Conservation (phyloP, 2,113 vertebrate genomes). For the Rallus limicola region DNA sequence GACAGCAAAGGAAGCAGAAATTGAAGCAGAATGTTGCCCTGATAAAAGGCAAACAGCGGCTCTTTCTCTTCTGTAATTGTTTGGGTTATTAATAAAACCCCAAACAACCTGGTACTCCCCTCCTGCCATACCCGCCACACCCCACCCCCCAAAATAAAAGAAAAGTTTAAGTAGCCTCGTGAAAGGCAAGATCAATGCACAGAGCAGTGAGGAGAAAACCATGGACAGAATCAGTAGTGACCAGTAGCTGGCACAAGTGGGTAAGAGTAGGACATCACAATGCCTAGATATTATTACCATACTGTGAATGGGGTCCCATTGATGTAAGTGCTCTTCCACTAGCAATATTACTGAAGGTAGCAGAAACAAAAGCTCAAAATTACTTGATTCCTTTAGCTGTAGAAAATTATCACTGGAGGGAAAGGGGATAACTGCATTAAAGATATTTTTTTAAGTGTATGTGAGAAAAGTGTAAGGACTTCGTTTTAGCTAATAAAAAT, state of each 20-base stretch:
- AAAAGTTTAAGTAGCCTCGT: not conserved
- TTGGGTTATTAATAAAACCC: not conserved
- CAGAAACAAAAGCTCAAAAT: not conserved
- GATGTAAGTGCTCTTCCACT: not conserved
- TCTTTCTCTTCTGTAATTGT: not conserved
- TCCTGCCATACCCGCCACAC: not conserved
- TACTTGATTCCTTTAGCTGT: not conserved
- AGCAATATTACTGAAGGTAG: not conserved
- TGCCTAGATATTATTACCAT: not conserved
- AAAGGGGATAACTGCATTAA: not conserved
- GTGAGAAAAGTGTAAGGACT: not conserved
- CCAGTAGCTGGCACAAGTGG: conserved; percentile 4
- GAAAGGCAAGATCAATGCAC: not conserved
- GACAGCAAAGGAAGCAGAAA: conserved; percentile 25
- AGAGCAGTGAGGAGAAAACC: not conserved
- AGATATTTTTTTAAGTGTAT: not conserved
- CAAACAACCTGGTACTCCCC: not conserved
- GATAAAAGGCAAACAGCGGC: not conserved
- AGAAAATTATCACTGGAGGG: not conserved
- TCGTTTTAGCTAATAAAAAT: not conserved
- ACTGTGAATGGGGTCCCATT: not conserved
- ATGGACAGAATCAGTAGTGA: not conserved
- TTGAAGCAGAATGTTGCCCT: not conserved
- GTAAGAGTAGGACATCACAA: not conserved
- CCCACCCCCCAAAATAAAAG: not conserved